phyloP scores from a whole-genome alignment of 2,113 vertebrate genomes.

The Emydura subglobosa region DNA sequence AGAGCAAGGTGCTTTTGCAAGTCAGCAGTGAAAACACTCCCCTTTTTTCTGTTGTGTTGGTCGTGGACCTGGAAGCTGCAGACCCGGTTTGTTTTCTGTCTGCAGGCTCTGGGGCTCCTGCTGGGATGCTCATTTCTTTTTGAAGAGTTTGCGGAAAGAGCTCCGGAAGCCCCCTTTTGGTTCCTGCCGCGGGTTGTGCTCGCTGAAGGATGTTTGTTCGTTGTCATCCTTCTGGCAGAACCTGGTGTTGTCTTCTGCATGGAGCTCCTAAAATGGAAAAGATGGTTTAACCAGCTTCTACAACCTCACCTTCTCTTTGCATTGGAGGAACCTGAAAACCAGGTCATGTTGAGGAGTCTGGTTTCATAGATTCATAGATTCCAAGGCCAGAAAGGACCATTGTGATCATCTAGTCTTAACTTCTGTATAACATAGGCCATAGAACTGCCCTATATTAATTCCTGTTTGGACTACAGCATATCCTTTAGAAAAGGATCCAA shows the following conservation, averaged over 20 bases:
- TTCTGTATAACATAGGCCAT: not conserved
- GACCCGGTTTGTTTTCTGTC: conserved; percentile 51
- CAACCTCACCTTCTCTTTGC: conserved; percentile 15
- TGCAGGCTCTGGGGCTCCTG: conserved; percentile 59
- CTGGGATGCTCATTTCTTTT: conserved; percentile 92
- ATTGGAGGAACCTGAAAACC: not conserved
- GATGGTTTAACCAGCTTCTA: conserved; percentile 69
- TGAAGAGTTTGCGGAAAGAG: conserved; percentile 99
- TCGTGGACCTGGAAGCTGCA: not conserved
- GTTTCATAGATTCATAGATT: not conserved
- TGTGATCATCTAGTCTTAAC: not conserved
- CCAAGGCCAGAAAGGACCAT: not conserved
- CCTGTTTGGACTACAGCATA: not conserved
- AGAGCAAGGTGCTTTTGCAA: conserved; percentile 21
- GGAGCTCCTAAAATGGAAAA: conserved; percentile 85
- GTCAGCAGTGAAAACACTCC: conserved; percentile 54
- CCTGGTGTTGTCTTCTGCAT: conserved; percentile 86
- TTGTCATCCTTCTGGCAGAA: conserved; percentile 87
- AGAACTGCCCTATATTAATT: not conserved
- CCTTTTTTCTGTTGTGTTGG: conserved; percentile 46
- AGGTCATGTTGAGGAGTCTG: not conserved
- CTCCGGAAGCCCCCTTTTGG: conserved; percentile 95
- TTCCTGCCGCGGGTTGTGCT: conserved; percentile 92
- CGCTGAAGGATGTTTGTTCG: conserved; percentile 91
- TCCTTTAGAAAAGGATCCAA: not conserved